Percentiles rank a stretch among this genome's conserved stretches.
phyloP scores from a whole-genome alignment of 2,888 invertebrate genomes.

The Caenorhabditis drosophilae region DNA sequence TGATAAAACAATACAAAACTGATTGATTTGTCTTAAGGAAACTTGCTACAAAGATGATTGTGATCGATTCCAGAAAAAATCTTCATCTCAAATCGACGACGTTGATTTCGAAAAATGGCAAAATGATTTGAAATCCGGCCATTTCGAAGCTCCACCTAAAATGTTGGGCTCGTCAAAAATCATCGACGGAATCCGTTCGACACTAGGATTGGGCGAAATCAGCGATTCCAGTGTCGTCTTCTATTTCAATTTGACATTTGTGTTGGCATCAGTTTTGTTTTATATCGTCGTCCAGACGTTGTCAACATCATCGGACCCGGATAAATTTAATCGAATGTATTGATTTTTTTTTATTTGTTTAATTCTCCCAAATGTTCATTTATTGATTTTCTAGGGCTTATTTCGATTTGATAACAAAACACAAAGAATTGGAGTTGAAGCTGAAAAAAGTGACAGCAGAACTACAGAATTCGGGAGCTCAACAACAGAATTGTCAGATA shows the following conservation, averaged over 20 bases:
- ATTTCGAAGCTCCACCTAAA: slow-evolving; percentile 1
- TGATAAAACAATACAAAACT: not conserved
- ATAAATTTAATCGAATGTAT: slow-evolving; percentile 39
- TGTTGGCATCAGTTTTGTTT: slow-evolving; percentile 32
- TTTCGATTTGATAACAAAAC: slow-evolving; percentile 40
- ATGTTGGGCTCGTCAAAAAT: slow-evolving; percentile 8
- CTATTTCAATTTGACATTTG: slow-evolving; percentile 39
- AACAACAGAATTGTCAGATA: slow-evolving; percentile 7
- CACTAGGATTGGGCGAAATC: slow-evolving; percentile 22
- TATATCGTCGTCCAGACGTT: slow-evolving; percentile 27
- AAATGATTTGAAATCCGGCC: slow-evolving; percentile 9
- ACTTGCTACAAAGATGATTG: slow-evolving; percentile 40
- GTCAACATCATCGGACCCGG: slow-evolving; percentile 34
- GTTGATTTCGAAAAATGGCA: slow-evolving; percentile 30
- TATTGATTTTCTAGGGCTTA: slow-evolving; percentile 29
- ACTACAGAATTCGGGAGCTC: slow-evolving; percentile 15
- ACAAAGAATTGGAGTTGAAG: slow-evolving; percentile 30
- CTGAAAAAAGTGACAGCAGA: slow-evolving; percentile 29
- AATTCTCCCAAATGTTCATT: not conserved
- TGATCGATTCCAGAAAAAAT: slow-evolving; percentile 36
- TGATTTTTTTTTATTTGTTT: not conserved
- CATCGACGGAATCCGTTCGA: slow-evolving; percentile 12
- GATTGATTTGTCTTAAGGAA: slow-evolving; percentile 14
- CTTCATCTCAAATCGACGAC: slow-evolving; percentile 10
- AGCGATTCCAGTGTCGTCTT: slow-evolving; percentile 30